Evolutionary conservation across 2,797 vertebrate species (phyloP).

Genomic region (Dermochelys coriacea): DNA sequence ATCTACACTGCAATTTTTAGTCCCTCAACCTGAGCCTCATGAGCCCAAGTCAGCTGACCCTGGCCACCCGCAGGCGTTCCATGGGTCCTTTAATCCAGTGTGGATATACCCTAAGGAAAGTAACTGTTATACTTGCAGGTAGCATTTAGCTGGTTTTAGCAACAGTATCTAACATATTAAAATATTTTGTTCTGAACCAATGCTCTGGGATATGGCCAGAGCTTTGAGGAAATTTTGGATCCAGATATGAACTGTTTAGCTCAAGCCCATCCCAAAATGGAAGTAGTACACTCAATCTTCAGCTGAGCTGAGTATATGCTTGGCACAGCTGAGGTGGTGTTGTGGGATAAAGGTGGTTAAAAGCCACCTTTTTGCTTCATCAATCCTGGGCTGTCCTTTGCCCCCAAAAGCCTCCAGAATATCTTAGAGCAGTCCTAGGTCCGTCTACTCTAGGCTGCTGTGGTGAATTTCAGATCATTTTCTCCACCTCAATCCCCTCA

Average conservation of each 20-base stretch:
- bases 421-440: not conserved
- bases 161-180: not conserved
- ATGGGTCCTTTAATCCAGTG: not conserved
- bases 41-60: not conserved
- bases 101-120: not conserved
- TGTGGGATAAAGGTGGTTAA: not conserved
- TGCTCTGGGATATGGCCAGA: not conserved
- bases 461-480: not conserved
- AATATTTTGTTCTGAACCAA: not conserved
- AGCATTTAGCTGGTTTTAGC: not conserved
- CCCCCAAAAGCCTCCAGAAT: not conserved
- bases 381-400: not conserved
- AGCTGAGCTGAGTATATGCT: not conserved
- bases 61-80: not conserved
- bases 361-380: not conserved
- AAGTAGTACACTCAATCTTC: not conserved
- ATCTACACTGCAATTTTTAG: not conserved
- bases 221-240: not conserved
- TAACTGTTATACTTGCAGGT: not conserved
- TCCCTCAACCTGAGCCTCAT: not conserved
- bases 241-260: not conserved
- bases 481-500: rapidly evolving
- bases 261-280: not conserved
- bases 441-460: not conserved
- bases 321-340: rapidly evolving